Percentiles rank a stretch among this genome's conserved stretches.
phyloP scores from a whole-genome alignment of 1,140 invertebrate species.

The Goniozus legneri region DNA sequence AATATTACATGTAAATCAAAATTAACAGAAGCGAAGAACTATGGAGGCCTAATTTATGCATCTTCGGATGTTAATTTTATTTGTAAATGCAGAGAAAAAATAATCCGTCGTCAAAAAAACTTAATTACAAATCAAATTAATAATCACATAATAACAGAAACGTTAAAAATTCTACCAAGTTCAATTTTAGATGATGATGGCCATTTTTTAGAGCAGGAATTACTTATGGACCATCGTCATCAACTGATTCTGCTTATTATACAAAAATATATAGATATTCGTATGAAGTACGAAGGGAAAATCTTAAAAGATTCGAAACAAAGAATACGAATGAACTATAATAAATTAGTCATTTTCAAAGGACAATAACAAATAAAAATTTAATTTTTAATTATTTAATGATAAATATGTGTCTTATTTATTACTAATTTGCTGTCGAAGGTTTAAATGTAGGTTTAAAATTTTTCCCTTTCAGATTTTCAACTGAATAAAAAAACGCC shows the following conservation, averaged over 20 bases:
- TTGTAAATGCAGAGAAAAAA: constrained; percentile 6
- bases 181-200: neutral
- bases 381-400: neutral
- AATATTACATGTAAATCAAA: neutral
- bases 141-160: neutral
- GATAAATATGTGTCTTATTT: too few species aligned
- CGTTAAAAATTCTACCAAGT: neutral
- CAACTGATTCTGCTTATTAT: constrained; percentile 7
- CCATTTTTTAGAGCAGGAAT: constrained; percentile 10
- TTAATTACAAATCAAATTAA: neutral
- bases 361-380: neutral
- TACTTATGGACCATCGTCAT: constrained; percentile 5
- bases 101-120: neutral
- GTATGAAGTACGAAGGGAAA: neutral
- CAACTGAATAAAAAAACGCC: too few species aligned
- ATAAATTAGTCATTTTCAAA: constrained; percentile 4
- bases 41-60: constrained; percentile 5
- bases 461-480: too few species aligned
- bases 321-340: constrained; percentile 4
- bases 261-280: constrained; percentile 6
- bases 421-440: too few species aligned
- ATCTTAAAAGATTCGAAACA: constrained; percentile 1
- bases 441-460: too few species aligned
- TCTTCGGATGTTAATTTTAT: constrained; percentile 4
- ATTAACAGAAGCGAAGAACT: constrained; percentile 3